These are phyloP conservation scores for Styela plicata DNA, from an alignment of 23 tunicate genomes.

Conservation along the genomic window DNA sequence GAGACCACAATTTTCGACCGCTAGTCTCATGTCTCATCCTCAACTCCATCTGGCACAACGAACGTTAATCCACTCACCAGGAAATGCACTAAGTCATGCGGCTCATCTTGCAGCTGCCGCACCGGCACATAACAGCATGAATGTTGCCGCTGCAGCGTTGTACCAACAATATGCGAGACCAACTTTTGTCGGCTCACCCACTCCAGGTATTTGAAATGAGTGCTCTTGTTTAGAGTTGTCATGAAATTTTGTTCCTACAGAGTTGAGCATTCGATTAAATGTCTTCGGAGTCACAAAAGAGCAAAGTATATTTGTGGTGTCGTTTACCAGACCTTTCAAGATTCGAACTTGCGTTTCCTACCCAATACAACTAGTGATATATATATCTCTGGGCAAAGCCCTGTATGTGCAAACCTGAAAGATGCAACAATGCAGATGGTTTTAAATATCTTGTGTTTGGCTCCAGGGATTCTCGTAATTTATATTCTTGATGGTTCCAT, in stretches of 20 bases:
- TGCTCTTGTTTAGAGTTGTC: neutral
- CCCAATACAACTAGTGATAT: neutral
- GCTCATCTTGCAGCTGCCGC: constrained; percentile 36
- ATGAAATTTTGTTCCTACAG: neutral
- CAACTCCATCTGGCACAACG: constrained; percentile 63
- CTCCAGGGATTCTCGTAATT: too few relatives aligned
- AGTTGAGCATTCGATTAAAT: neutral
- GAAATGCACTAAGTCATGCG: constrained; percentile 44
- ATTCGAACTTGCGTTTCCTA: too few relatives aligned
- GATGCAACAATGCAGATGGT: too few relatives aligned
- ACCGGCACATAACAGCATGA: constrained; percentile 17
- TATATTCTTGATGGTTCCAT: too few relatives aligned
- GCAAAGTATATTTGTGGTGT: too few relatives aligned
- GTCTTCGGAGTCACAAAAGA: too few relatives aligned
- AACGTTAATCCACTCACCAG: constrained; percentile 79
- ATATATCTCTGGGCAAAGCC: too few relatives aligned
- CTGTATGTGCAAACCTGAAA: too few relatives aligned
- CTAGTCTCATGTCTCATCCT: constrained; percentile 49
- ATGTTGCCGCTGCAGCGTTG: constrained; percentile 45
- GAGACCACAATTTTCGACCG: constrained; percentile 51
- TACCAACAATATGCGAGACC: constrained; percentile 68
- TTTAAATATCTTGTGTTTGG: too few relatives aligned
- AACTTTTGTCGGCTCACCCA: constrained; percentile 27
- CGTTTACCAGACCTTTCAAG: too few relatives aligned
- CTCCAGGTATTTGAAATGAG: constrained; percentile 6